These are phyloP conservation scores for Pterocles orientalis DNA, from an alignment of 2,113 vertebrate species.

Conservation along the genomic window DNA sequence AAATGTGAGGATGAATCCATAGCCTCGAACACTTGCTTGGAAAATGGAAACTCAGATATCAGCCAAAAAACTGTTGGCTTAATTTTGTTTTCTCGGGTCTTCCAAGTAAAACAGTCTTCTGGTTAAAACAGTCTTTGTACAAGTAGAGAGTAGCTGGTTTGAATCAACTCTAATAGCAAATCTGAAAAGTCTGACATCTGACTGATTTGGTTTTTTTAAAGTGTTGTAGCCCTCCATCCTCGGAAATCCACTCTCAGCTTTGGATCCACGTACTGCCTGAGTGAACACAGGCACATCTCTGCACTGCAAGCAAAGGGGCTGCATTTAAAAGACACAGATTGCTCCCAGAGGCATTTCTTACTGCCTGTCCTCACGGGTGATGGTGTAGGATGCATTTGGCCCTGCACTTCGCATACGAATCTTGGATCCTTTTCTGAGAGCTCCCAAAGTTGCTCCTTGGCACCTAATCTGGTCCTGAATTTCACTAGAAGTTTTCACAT, in stretches of 20 bases:
- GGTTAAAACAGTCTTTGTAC: neutral
- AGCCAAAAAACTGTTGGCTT: neutral
- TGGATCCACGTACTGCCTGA: neutral
- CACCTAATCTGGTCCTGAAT: neutral
- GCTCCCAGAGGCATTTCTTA: neutral
- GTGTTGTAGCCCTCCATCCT: neutral
- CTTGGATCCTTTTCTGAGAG: constrained; percentile 1
- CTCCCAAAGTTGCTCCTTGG: neutral
- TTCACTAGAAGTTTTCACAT: neutral
- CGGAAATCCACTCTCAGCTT: neutral
- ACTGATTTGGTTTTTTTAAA: neutral
- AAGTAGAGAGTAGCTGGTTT: neutral
- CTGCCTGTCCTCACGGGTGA: accelerated
- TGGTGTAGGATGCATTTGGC: neutral
- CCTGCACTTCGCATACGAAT: neutral
- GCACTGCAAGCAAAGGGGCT: neutral
- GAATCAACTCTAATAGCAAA: neutral
- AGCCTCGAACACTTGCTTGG: neutral
- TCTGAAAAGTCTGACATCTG: neutral
- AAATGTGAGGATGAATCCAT: neutral
- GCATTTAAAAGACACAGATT: neutral
- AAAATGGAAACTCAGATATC: neutral
- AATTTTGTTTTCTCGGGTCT: neutral
- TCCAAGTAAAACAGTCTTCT: neutral
- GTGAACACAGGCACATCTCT: neutral